A percentile compares a stretch with the other conserved stretches of the same genome.
Evolutionary conservation across 2,888 invertebrate species (phyloP).

Genomic region (Caenorhabditis zanzibari): DNA sequence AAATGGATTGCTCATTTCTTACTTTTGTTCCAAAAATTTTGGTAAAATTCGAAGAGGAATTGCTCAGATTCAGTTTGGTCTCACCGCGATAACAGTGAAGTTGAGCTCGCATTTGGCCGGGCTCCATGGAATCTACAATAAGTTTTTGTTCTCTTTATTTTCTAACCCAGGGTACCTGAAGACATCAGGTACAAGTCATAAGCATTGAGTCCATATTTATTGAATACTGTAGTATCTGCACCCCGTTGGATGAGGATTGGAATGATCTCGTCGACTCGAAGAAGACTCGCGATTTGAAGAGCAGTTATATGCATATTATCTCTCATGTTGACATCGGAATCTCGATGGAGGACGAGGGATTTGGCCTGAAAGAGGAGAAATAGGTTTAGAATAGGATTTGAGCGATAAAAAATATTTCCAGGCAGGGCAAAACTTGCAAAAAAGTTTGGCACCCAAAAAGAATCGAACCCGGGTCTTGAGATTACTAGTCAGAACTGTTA

Average conservation of each 20-base stretch:
- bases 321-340: conserved; percentile 56
- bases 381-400: too few species aligned
- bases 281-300: conserved; percentile 63
- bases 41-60: conserved; percentile 45
- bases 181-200: conserved; percentile 64
- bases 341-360: conserved; percentile 33
- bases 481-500: too few species aligned
- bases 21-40: conserved; percentile 40
- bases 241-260: conserved; percentile 34
- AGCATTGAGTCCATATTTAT: conserved; percentile 54
- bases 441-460: too few species aligned
- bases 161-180: conserved; percentile 8
- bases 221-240: conserved; percentile 43
- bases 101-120: conserved; percentile 17
- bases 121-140: conserved; percentile 35
- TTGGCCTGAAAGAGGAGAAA: conserved; percentile 29
- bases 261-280: conserved; percentile 52
- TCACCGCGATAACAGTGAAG: conserved; percentile 51
- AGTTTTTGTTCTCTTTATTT: neutral
- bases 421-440: too few species aligned
- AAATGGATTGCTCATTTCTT: neutral
- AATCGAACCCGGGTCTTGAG: too few species aligned
- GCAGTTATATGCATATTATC: conserved; percentile 63
- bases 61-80: conserved; percentile 46
- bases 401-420: too few species aligned